Evolutionary conservation across 2,888 invertebrate species (phyloP).

Genomic region (Lasioglossum pauxillum): DNA sequence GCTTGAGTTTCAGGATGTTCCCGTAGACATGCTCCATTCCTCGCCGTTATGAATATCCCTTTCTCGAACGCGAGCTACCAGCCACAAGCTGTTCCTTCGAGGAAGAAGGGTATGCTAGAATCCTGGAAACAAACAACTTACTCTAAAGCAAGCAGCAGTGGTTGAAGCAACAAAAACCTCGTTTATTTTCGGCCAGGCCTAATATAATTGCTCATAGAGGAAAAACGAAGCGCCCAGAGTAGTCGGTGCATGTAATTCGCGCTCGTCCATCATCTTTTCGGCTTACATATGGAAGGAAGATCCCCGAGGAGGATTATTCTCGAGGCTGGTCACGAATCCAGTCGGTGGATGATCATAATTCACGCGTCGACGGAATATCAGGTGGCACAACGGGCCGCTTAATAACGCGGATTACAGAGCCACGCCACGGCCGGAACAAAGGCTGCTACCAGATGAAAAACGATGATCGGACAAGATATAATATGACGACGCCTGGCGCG

Average conservation of each 20-base stretch:
- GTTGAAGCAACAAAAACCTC: not conserved
- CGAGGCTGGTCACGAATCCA: not conserved
- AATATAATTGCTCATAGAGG: not conserved
- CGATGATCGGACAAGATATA: conserved; percentile 72
- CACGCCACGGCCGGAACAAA: conserved; percentile 54
- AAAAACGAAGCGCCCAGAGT: not conserved
- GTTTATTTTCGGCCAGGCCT: not conserved
- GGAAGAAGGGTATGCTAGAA: not conserved
- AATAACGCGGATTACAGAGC: conserved; percentile 63
- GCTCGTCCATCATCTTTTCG: not conserved
- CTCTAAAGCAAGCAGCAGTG: not conserved
- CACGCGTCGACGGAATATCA: conserved; percentile 40
- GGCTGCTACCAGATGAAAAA: conserved; percentile 69
- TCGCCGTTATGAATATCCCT: not conserved
- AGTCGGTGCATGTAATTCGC: not conserved
- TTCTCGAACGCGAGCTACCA: not conserved
- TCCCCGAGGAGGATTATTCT: conserved; percentile 9
- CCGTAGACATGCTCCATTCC: conserved; percentile 1
- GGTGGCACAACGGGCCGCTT: conserved; percentile 44
- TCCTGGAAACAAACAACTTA: not conserved
- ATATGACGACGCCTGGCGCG: conserved; percentile 73
- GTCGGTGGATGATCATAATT: conserved; percentile 39
- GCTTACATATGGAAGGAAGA: not conserved
- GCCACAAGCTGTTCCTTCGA: not conserved
- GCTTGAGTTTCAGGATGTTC: not conserved